A percentile compares a stretch with the other conserved stretches of the same genome.
Conservation (phyloP, 1,140 invertebrate species). For the Hyles vespertilio region DNA sequence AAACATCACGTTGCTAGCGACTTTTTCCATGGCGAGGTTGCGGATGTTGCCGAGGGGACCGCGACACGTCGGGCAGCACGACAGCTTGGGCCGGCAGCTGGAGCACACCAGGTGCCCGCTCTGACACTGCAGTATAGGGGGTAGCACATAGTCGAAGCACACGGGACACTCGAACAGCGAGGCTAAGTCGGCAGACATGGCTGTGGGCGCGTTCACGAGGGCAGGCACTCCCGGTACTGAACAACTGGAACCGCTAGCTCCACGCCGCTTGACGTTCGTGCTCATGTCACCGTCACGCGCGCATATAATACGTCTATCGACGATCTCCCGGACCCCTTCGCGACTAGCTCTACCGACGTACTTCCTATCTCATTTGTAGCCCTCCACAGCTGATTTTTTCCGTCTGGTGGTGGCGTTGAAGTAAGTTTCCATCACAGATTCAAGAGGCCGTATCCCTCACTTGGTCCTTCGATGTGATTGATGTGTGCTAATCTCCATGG, state of each 20-base stretch:
- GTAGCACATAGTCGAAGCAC: conserved; percentile 99
- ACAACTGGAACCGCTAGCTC: conserved; percentile 72
- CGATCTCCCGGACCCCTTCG: conserved; percentile 34
- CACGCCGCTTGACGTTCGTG: conserved; percentile 70
- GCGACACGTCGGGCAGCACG: conserved; percentile 97
- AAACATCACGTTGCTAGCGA: conserved; percentile 98
- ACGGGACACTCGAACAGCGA: conserved; percentile 99
- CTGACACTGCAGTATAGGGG: conserved; percentile 94
- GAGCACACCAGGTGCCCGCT: conserved; percentile 94
- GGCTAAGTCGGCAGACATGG: conserved; percentile 90
- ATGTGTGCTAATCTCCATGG: conserved; percentile 13
- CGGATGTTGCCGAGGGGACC: conserved; percentile 97
- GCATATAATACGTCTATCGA: conserved; percentile 52
- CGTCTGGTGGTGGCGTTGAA: conserved; percentile 46
- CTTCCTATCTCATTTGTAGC: conserved; percentile 59
- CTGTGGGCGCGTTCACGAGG: conserved; percentile 71
- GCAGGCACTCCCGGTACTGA: conserved; percentile 64
- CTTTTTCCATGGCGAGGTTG: conserved; percentile 99
- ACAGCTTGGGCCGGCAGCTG: conserved; percentile 96
- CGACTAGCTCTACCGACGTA: conserved; percentile 16
- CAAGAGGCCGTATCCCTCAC: conserved; percentile 36
- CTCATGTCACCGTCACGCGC: conserved; percentile 71
- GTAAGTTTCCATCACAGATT: conserved; percentile 65
- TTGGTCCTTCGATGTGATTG: conserved; percentile 15
- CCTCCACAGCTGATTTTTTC: conserved; percentile 57